Base-by-base conservation (phyloP, 1,140 invertebrate genomes). In the Apocrypta bakeri region DNA sequence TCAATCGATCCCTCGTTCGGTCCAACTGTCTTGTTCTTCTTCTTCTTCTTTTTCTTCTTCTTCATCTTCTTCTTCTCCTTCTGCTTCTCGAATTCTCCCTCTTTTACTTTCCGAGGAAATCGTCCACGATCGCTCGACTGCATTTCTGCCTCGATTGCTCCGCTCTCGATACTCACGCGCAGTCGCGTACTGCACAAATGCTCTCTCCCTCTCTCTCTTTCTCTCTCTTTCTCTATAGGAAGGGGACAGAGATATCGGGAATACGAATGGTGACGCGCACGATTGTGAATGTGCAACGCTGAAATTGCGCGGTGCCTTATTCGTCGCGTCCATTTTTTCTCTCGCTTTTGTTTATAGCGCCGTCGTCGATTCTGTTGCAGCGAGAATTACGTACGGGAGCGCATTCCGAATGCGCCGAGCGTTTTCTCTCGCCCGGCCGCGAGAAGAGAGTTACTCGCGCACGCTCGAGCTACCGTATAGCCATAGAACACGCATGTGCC, bases 371-470 rank as follows among this genome's bases (percentile, higher is more conserved):
- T 29, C 14, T 31, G 71, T 80, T 76, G 14, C 77, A 12, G 77
- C 84, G 77, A 81, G 84, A 85, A 88, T 89, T 88, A 86, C 86
- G 85, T 82, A 84, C 84, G 79, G 69, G 84, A 85, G 81, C 80
- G 87, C 90, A 92, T 91, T 90, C 90, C 87, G 85, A 90, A 91
- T 90, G 87, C 88, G 84, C 85, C 79, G 72, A 85, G 87, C 88
- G 88, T 85, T 68, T 76, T 42, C 63, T 66, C 75, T 66, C 72
- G n/a, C 25, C 72, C 14, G 17, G 14, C 17, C 79, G 37, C 69
- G 79, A 21, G 61, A 25, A 6, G 25, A 40, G 71, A 42, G 31
- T 9, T 37, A 27, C 29, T 17, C 66, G 29, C 66, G 12, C 29
- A 29, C 27, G 66, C 9, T 8, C 66, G 66, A 27, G 63, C 25